Evolutionary conservation across 92 coral and sea anemone species (phyloP), one percentile per base, ranked within the genome.

Genomic region (Zoanthus gigantus): DNA sequence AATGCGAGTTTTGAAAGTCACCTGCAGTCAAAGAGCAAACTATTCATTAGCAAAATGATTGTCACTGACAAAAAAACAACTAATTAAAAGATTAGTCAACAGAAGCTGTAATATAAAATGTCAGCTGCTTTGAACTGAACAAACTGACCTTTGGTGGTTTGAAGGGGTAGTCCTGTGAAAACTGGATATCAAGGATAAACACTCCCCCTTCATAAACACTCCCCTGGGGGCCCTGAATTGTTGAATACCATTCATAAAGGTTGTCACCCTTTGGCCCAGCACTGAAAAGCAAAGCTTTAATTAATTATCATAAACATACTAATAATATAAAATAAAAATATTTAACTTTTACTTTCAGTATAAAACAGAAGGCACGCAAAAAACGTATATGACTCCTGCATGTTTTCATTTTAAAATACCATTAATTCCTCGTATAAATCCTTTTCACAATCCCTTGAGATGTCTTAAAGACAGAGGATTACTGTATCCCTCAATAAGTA

Each of bases 241-340:
- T 96, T 8, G 98, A 95, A 58, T 93, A 94, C 98, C 98, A 96
- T 84, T 96, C 98, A 48, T 94, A 96, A 1, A 96, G 91, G 75
- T 96, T 93, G 93, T 96, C 98, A 15, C 98, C 98, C 83, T 94
- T 96, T 10, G 98, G 98, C 2, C 98, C 98, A 53, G 98, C 98
- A 85, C 98, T 96, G 71, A 86, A 80, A 81, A 61, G 9, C 69
- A 63, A 63, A n/a, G 30, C 69, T 63, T 3, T 50, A 7, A 2
- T 50, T 50, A 7, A 7, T 50, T 50, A 37, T 37, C 42, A 37
- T 37, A 37, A 37, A 37, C 42, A 37, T 37, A 37, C 42, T 37
- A 37, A 23, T 23, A 23, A 23, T 23, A 23, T 37, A 37, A 37
- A 37, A 4, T 37, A 37, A 37, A 37, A 37, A 37, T 37, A 37